Conservation (phyloP, 2,113 vertebrate genomes). For the Poeciliopsis occidentalis region DNA sequence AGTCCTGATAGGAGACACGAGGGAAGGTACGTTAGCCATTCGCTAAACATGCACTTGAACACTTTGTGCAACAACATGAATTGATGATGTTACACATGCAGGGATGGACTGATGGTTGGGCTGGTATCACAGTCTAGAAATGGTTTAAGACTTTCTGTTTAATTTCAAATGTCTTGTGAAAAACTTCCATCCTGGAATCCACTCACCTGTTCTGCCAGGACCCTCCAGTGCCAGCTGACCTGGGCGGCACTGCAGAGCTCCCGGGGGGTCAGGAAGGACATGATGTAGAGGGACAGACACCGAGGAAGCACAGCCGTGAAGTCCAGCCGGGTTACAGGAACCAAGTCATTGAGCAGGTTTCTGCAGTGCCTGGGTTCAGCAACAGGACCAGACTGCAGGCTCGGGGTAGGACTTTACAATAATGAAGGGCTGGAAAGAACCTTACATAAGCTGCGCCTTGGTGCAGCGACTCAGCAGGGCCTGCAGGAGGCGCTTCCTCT, state of each 20-base stretch:
- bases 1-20: conserved; percentile 72
- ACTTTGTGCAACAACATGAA: no score
- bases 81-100: no score
- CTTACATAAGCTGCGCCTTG: conserved; percentile 85
- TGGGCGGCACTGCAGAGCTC: conserved; percentile 84
- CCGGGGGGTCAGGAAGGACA: conserved; percentile 85
- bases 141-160: not conserved
- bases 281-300: conserved; percentile 84
- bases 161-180: not conserved
- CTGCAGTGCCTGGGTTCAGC: conserved; percentile 74
- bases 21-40: no score
- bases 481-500: conserved; percentile 84
- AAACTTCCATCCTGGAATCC: no score
- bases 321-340: conserved; percentile 78
- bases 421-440: not conserved
- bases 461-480: conserved; percentile 79
- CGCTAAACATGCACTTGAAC: no score
- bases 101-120: no score
- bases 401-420: not conserved
- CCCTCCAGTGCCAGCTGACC: conserved; percentile 89
- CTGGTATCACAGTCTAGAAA: not conserved
- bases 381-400: not conserved
- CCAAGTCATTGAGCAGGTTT: conserved; percentile 78
- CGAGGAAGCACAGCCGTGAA: conserved; percentile 84
- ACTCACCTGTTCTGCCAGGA: conserved; percentile 87